A percentile compares a stretch with the other conserved stretches of the same genome.
Evolutionary conservation across 1,140 invertebrate species (phyloP).

Genomic region (Tetramorium parvispinum): DNA sequence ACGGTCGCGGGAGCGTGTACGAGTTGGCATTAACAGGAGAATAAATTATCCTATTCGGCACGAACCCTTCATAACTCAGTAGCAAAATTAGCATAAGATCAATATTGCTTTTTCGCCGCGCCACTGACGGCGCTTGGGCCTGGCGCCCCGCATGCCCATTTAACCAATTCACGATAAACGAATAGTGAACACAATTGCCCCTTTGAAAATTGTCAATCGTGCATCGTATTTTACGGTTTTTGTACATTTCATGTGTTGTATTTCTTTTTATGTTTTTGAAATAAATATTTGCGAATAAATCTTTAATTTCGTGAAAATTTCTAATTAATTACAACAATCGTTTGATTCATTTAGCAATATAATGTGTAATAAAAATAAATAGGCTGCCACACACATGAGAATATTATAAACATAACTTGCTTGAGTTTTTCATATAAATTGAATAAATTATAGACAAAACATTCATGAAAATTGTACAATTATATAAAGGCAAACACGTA

Average conservation of each 20-base stretch:
- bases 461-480: slow-evolving; percentile 6
- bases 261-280: not conserved
- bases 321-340: not conserved
- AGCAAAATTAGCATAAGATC: slow-evolving; percentile 80
- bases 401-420: not conserved
- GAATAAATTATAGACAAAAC: not conserved
- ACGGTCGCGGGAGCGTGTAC: slow-evolving; percentile 52
- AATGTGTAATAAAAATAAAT: not conserved
- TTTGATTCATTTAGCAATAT: not conserved
- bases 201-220: slow-evolving; percentile 5
- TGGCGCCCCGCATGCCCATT: slow-evolving; percentile 20
- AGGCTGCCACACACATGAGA: not conserved
- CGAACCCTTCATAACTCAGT: slow-evolving; percentile 79
- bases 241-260: not conserved
- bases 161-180: not conserved
- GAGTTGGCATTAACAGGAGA: slow-evolving; percentile 77
- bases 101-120: slow-evolving; percentile 78
- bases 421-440: not conserved
- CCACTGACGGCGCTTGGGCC: slow-evolving; percentile 65
- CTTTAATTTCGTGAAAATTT: not conserved
- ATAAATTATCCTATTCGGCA: slow-evolving; percentile 80
- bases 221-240: not conserved
- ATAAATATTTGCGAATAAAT: not conserved
- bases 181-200: not conserved
- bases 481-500: no score